These are phyloP conservation scores for Proterorhinus semilunaris DNA, from an alignment of 2,113 vertebrate genomes.

Conservation along the genomic window DNA sequence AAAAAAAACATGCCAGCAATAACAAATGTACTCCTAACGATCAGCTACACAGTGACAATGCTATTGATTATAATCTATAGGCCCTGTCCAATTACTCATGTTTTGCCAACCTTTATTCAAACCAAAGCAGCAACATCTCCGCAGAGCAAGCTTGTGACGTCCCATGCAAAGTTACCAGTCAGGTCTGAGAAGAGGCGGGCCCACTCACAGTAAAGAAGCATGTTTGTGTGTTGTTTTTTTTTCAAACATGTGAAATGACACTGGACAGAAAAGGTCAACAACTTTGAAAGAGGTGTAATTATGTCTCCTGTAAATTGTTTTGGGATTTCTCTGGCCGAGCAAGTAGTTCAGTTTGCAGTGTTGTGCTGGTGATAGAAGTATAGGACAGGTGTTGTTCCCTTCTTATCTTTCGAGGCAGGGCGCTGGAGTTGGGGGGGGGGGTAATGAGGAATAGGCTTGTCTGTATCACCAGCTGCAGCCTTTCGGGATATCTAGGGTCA, in stretches of 20 bases:
- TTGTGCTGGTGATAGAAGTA: constrained; percentile 48
- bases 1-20: too few species aligned
- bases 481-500: constrained; percentile 55
- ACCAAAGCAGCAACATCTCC: too few species aligned
- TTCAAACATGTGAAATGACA: neutral
- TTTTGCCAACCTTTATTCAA: too few species aligned
- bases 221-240: too few species aligned
- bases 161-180: too few species aligned
- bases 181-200: too few species aligned
- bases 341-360: constrained; percentile 21
- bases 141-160: too few species aligned
- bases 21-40: too few species aligned
- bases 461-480: constrained; percentile 63
- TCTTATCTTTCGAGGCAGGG: constrained; percentile 68
- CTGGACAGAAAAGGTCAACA: constrained; percentile 6
- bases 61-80: constrained; percentile 18
- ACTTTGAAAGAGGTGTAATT: constrained; percentile 16
- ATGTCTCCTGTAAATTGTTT: constrained; percentile 22
- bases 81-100: neutral
- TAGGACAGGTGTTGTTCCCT: constrained; percentile 58
- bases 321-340: constrained; percentile 20
- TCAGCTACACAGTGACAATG: neutral
- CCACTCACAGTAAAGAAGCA: too few species aligned
- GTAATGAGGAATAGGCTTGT: constrained; percentile 65
- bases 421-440: constrained; percentile 36